Percentiles rank a stretch among this genome's conserved stretches.
phyloP scores from a whole-genome alignment of 2,797 vertebrate genomes.

The Oreonectes daqikongensis region DNA sequence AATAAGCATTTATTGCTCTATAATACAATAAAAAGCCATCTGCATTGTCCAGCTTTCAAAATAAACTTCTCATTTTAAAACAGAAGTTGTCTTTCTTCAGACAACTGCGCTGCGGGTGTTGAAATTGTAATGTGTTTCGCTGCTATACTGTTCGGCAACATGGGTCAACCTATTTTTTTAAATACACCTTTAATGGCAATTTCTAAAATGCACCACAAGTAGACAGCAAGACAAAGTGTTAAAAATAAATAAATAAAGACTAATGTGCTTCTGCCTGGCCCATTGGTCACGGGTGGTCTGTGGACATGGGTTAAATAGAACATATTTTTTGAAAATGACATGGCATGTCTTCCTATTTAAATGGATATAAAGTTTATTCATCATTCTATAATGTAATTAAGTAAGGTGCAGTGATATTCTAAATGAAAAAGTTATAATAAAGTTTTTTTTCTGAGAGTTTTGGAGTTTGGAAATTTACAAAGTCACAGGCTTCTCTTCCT shows the following conservation, averaged over 20 bases:
- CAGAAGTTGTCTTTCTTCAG: no score
- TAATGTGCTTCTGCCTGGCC: not conserved
- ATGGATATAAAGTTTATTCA: not conserved
- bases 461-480: not conserved
- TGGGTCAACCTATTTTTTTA: slow-evolving; percentile 1
- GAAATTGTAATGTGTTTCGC: not conserved
- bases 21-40: no score
- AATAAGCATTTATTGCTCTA: no score
- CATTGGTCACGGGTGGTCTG: no score
- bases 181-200: not conserved
- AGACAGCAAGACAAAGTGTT: slow-evolving; percentile 10
- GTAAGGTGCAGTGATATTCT: not conserved
- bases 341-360: not conserved
- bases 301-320: not conserved
- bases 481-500: not conserved
- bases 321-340: not conserved
- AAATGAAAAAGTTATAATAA: not conserved
- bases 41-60: no score
- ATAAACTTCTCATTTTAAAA: no score
- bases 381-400: not conserved
- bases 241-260: not conserved
- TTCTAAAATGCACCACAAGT: not conserved
- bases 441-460: not conserved
- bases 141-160: not conserved
- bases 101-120: no score